Evolutionary conservation across 2,113 vertebrate species (phyloP).

Genomic region (Lathamus discolor): DNA sequence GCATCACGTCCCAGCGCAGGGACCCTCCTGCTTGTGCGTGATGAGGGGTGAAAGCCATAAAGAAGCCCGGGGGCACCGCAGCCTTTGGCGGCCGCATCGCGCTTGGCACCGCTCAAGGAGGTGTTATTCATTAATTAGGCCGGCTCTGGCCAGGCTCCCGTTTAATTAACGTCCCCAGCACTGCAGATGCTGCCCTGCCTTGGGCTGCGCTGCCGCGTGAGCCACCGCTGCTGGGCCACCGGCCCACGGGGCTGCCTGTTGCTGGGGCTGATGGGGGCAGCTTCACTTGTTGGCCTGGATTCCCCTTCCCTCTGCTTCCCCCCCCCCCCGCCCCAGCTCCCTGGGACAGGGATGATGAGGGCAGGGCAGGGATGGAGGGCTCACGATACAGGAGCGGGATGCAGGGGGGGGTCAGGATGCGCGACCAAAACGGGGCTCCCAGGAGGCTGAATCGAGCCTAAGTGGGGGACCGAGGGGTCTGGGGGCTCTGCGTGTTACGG

Average conservation of each 20-base stretch:
- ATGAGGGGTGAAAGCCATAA: background rate
- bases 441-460: background rate
- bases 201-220: background rate
- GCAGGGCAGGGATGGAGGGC: no score
- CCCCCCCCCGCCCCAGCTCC: no score
- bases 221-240: background rate
- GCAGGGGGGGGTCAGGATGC: no score
- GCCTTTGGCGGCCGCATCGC: background rate
- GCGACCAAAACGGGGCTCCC: background rate
- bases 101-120: conserved; percentile 10
- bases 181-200: conserved; percentile 66
- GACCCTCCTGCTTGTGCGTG: background rate
- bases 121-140: conserved; percentile 68
- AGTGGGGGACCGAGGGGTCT: no score
- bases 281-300: fast-evolving
- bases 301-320: background rate
- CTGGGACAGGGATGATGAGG: no score
- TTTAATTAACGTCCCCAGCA: conserved; percentile 34
- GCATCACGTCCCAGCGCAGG: background rate
- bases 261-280: background rate
- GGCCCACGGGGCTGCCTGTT: background rate
- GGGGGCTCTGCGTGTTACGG: background rate
- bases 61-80: background rate
- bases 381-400: background rate
- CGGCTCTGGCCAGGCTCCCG: conserved; percentile 35